Evolutionary conservation across 2,113 vertebrate genomes (phyloP).

Genomic region (Rhinopithecus roxellana): DNA sequence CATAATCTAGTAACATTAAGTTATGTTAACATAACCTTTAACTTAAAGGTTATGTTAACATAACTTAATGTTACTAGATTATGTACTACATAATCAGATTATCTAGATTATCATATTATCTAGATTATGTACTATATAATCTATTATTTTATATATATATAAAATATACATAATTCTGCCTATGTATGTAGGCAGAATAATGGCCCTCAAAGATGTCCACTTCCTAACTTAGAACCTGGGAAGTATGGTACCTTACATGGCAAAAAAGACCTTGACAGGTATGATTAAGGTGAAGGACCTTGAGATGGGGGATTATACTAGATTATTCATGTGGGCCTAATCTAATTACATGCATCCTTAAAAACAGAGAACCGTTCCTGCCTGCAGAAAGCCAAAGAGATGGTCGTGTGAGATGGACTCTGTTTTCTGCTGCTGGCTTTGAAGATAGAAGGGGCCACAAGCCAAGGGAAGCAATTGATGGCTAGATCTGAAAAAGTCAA

Average conservation of each 20-base stretch:
- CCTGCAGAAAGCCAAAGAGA: neutral
- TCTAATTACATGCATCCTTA: neutral
- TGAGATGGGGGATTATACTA: neutral
- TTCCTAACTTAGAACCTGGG: neutral
- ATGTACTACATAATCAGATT: no score
- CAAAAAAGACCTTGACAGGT: neutral
- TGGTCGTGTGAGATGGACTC: neutral
- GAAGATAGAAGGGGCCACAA: neutral
- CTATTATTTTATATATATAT: no score
- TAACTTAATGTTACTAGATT: no score
- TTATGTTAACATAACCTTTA: no score
- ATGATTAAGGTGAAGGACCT: neutral
- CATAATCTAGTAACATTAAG: no score
- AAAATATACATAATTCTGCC: no score
- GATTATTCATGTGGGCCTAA: neutral
- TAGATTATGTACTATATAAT: no score
- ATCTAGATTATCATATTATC: no score
- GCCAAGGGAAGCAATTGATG: neutral
- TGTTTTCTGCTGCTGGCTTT: neutral
- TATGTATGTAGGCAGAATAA: neutral
- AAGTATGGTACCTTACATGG: neutral
- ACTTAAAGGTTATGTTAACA: no score
- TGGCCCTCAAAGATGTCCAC: neutral
- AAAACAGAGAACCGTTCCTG: neutral
- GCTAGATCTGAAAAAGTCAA: neutral